A percentile compares a stretch with the other conserved stretches of the same genome.
These are phyloP conservation scores for Bambusicola thoracicus DNA, from an alignment of 2,113 vertebrate species.

Conservation along the genomic window DNA sequence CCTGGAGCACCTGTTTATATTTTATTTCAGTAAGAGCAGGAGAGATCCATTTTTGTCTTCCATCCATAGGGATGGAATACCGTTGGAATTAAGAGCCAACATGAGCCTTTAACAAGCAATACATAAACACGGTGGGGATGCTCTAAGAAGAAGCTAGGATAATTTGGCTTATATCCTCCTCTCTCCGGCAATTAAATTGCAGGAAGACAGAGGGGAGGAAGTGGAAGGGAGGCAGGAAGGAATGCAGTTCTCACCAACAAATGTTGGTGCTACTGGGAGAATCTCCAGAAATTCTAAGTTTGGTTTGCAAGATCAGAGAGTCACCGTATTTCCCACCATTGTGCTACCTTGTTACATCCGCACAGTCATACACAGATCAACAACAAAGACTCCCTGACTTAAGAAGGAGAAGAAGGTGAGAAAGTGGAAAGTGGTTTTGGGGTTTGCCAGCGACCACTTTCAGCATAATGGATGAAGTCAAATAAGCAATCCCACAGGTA, in stretches of 20 bases:
- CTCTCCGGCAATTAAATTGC: not conserved
- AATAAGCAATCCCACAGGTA: not conserved
- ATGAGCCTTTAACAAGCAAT: not conserved
- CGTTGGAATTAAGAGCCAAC: not conserved
- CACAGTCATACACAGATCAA: not conserved
- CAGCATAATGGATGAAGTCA: not conserved
- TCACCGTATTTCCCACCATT: not conserved
- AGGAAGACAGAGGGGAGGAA: not conserved
- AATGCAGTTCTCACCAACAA: not conserved
- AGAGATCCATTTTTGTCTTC: not conserved
- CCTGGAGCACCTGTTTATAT: not conserved
- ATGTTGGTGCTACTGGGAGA: not conserved
- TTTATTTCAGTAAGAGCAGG: not conserved
- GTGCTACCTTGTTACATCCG: not conserved
- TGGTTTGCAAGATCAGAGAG: not conserved
- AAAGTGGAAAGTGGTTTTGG: not conserved
- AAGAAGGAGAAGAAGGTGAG: not conserved
- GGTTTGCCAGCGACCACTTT: not conserved
- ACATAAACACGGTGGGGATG: not conserved
- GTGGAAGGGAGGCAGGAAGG: not conserved
- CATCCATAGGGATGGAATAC: not conserved
- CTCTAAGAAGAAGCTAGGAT: not conserved
- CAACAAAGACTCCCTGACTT: not conserved
- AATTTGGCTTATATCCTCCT: not conserved
- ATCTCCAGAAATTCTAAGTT: not conserved